Base-by-base conservation (phyloP, 2,888 invertebrate genomes). In the Teleogryllus oceanicus region DNA sequence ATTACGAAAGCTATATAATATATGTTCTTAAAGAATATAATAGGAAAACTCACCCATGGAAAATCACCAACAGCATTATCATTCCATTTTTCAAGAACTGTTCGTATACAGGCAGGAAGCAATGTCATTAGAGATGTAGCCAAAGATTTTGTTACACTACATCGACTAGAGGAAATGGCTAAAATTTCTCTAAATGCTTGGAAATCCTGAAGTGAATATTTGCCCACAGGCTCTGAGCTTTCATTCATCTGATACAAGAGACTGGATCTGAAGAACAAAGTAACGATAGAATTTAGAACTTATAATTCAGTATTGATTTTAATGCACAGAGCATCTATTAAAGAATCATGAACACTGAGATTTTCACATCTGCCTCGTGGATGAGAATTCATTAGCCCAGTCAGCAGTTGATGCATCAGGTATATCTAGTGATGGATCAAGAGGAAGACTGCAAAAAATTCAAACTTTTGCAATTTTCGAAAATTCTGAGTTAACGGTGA, bases 21-120 rank as follows among this genome's bases (percentile, higher is more conserved):
- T 37, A 37, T 8, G 8, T 5, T 37, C 37, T 37, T 10, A n/a
- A 20, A 74, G 1, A 74, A 20, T 80, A 79, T 37, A 20, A n/a
- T 62, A 62, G 11, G 50, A 37, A 37, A 37, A 37, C 37, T 85
- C 86, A 91, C 91, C 90, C 90, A 91, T 74, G 90, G 89, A 79
- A 91, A 90, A 82, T 91, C 91, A 80, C 90, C 88, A 51, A 90
- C 87, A 74, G 86, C 87, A 74, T 88, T 89, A 8, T 87, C 87
- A 84, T 90, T 91, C 92, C 92, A 92, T 83, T 91, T 90, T 83
- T 92, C 91, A 50, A 92, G 86, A 2, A 90, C 89, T 50, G 89
- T 88, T 75, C 89, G 87, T 1, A 92, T 88, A 24, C 85, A 89
- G 82, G 85, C 87, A 2, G 92, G 92, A 81, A 92, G 85, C 51